Base-by-base conservation (phyloP, 2,113 vertebrate genomes). In the Carettochelys insculpta region DNA sequence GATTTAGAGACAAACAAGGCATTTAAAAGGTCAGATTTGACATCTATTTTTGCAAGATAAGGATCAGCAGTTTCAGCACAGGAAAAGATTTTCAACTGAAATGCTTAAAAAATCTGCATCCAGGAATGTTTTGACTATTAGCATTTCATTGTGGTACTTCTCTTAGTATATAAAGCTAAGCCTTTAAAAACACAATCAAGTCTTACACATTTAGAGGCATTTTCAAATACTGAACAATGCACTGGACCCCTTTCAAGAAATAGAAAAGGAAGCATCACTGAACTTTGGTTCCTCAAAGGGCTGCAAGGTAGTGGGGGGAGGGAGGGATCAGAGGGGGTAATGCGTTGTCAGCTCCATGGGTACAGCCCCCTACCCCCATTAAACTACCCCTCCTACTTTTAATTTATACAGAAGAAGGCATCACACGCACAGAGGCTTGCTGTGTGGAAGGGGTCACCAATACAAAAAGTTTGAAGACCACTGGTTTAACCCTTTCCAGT, bases 261-360 rank as follows among this genome's bases (percentile, higher is more conserved):
- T 29, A 22, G 2, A 12, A 20, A 77, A 54, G 11, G 45, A 82
- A 50, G 83, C 11, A 22, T 51, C n/a, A 78, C 71, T 58, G 16
- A 51, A 48, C 0, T 1, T 1, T 16, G 5, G 1, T 0, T 0
- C 16, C 75, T 78, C n/a, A n/a, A n/a, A n/a, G n/a, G n/a, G n/a
- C n/a, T n/a, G n/a, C n/a, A n/a, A n/a, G n/a, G n/a, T n/a, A n/a
- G n/a, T n/a, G n/a, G n/a, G n/a, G n/a, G n/a, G n/a, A n/a, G n/a
- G n/a, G n/a, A n/a, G n/a, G n/a, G n/a, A n/a, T n/a, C n/a, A n/a
- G n/a, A n/a, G n/a, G 4, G 3, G 25, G 25, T 54, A 9, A 11
- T 27, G 53, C 10, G 25, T 6, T 25, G 53, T 54, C 10, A 54
- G 53, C 53, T 54, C 53, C 53, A 27, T 54, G 25, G 53, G 53